Base-by-base conservation (phyloP, 2,113 vertebrate species). In the Petaurus breviceps region DNA sequence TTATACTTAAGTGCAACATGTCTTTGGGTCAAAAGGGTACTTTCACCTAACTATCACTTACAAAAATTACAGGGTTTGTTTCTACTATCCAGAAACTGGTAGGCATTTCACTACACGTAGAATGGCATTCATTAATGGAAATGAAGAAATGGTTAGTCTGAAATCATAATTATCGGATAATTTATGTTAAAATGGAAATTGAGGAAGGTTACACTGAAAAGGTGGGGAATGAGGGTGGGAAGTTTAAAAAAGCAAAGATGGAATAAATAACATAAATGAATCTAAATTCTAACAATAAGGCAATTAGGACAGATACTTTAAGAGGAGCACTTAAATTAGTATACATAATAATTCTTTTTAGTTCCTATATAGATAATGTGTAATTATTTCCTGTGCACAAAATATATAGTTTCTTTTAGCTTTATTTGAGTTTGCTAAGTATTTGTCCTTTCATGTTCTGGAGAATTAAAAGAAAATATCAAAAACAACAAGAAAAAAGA, bases 271-370 rank as follows among this genome's bases (percentile, higher is more conserved):
- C 53, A 51, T 43, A 22, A 14, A 95, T 96, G 95, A 51, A 51
- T 94, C 92, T 96, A 90, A 50, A 3, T 96, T 96, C 93, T 96
- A 96, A 97, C 97, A 95, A 92, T 95, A 96, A 22, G 26, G 61
- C 89, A 92, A 92, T 97, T 93, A 94, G 23, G 93, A 94, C 53
- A 84, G 61, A 77, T 53, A 47, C 77, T 92, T 96, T 96, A 94
- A 92, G 94, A 91, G 51, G 95, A 90, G 51, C 57, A 51, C 92
- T 97, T 93, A 96, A 89, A 93, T 96, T 94, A 96, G 89, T 91
- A 95, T 53, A 37, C 94, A 31, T 90, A 92, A 96, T 89, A 49
- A 90, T 95, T 94, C 61, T 91, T 91, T 95, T 94, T 93, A 55
- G 53, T 25, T 50, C 89, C 50, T 54, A 49, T 89, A 93, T 92